A percentile compares a stretch with the other conserved stretches of the same genome.
Conservation (phyloP, 2,888 invertebrate genomes). For the Chelonus formosanus region DNA sequence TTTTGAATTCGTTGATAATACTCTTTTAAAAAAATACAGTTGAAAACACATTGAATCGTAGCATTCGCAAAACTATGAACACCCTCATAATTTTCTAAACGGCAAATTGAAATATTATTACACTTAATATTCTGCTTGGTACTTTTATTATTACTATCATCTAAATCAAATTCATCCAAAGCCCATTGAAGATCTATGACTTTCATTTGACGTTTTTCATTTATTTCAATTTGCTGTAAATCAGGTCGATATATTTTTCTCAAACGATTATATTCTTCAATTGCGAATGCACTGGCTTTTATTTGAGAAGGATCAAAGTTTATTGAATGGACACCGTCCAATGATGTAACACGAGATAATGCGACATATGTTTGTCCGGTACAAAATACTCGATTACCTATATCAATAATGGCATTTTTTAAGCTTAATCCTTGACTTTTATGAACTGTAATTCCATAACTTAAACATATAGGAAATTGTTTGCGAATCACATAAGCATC, state of each 20-base stretch:
- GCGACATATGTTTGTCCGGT: constrained; percentile 46
- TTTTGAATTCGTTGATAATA: too few species aligned
- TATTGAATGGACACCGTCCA: constrained; percentile 41
- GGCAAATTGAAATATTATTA: constrained; percentile 12
- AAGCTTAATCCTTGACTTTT: constrained; percentile 43
- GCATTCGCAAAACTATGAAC: constrained; percentile 30
- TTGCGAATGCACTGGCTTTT: constrained; percentile 16
- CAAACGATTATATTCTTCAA: constrained; percentile 43
- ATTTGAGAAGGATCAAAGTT: constrained; percentile 39
- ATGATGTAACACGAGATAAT: constrained; percentile 39
- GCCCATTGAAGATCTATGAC: constrained; percentile 14
- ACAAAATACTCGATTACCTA: constrained; percentile 38
- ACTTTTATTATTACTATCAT: too few species aligned
- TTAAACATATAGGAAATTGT: constrained; percentile 43
- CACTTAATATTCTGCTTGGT: too few species aligned
- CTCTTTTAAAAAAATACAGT: too few species aligned
- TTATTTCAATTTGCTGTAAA: background rate
- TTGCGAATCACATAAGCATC: constrained; percentile 36
- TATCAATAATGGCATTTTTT: constrained; percentile 37
- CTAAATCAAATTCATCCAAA: too few species aligned
- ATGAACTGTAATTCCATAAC: constrained; percentile 44
- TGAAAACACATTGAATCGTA: constrained; percentile 18
- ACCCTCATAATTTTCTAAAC: constrained; percentile 28
- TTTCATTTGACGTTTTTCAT: constrained; percentile 10
- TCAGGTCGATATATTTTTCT: constrained; percentile 23